These are phyloP conservation scores for Aphelenchoides fujianensis DNA, from an alignment of 1,140 invertebrate species.

Conservation along the genomic window DNA sequence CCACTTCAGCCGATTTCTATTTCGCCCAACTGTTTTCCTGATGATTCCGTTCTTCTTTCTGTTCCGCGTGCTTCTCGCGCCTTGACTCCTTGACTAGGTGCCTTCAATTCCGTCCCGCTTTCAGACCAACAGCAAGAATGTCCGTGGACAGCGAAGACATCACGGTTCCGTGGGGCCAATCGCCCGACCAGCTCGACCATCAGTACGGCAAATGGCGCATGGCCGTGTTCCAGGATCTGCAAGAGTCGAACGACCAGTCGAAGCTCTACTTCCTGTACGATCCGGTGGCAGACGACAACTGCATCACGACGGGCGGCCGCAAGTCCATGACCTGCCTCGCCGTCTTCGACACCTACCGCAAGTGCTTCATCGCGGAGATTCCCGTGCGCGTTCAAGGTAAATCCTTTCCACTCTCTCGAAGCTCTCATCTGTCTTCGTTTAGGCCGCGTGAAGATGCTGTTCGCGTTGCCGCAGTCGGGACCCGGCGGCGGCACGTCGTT, in stretches of 20 bases:
- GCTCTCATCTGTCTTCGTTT: conserved; percentile 33
- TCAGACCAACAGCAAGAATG: conserved; percentile 5
- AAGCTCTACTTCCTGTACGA: conserved; percentile 62
- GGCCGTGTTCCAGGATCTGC: conserved; percentile 60
- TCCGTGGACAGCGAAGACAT: conserved; percentile 50
- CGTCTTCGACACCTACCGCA: conserved; percentile 55
- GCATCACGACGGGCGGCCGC: conserved; percentile 52
- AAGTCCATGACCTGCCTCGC: conserved; percentile 53
- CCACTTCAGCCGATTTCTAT: no score
- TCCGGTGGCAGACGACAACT: conserved; percentile 56
- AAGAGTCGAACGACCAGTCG: conserved; percentile 53
- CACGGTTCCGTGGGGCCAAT: conserved; percentile 60
- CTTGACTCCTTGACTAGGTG: no score
- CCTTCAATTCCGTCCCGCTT: no score
- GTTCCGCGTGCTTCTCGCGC: no score
- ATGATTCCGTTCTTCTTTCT: no score
- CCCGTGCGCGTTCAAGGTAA: conserved; percentile 52
- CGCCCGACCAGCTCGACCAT: conserved; percentile 55
- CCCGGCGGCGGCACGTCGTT: conserved; percentile 54
- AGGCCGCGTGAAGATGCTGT: conserved; percentile 57
- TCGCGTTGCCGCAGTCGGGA: conserved; percentile 49
- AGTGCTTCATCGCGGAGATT: conserved; percentile 59
- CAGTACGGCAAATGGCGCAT: conserved; percentile 57
- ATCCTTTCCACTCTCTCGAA: conserved; percentile 28
- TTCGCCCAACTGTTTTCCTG: no score